A percentile compares a stretch with the other conserved stretches of the same genome.
These are phyloP conservation scores for Leptinotarsa lineolata DNA, from an alignment of 1,140 invertebrate species.

Conservation along the genomic window DNA sequence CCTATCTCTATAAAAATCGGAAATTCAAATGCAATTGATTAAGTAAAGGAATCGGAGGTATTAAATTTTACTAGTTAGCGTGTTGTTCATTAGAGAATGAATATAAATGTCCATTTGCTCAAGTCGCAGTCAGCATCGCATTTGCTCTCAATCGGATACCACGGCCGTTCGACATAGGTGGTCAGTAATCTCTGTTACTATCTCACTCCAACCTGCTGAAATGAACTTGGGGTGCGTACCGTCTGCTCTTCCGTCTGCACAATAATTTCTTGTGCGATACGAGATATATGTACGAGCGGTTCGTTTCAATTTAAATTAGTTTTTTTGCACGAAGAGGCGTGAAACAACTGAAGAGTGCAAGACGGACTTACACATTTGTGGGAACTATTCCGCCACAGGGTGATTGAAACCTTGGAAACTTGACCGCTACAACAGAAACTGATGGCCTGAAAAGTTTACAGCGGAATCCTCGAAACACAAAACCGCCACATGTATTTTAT, in stretches of 20 bases:
- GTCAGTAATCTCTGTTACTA: slow-evolving; percentile 16
- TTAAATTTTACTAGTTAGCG: slow-evolving; percentile 18
- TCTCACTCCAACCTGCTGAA: slow-evolving; percentile 13
- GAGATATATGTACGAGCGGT: background rate
- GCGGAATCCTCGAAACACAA: too few relatives aligned
- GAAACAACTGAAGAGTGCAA: background rate
- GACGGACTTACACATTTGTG: background rate
- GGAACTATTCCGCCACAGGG: background rate
- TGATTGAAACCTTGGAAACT: background rate
- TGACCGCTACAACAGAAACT: too few relatives aligned
- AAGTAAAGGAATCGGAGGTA: slow-evolving; percentile 3
- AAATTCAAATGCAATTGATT: slow-evolving; percentile 5
- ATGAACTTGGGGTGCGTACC: background rate
- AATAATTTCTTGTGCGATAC: slow-evolving; percentile 14
- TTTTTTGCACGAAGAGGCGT: slow-evolving; percentile 5
- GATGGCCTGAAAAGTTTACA: too few relatives aligned
- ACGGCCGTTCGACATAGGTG: slow-evolving; percentile 14
- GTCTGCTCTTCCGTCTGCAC: slow-evolving; percentile 10
- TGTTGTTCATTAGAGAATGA: slow-evolving; percentile 20
- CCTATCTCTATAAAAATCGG: background rate
- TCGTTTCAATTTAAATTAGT: background rate
- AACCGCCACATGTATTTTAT: too few relatives aligned
- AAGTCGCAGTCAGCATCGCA: slow-evolving; percentile 10
- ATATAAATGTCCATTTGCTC: slow-evolving; percentile 18
- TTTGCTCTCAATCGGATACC: slow-evolving; percentile 16